Evolutionary conservation across 2,797 vertebrate genomes (phyloP).

Genomic region (Notolabrus celidotus): DNA sequence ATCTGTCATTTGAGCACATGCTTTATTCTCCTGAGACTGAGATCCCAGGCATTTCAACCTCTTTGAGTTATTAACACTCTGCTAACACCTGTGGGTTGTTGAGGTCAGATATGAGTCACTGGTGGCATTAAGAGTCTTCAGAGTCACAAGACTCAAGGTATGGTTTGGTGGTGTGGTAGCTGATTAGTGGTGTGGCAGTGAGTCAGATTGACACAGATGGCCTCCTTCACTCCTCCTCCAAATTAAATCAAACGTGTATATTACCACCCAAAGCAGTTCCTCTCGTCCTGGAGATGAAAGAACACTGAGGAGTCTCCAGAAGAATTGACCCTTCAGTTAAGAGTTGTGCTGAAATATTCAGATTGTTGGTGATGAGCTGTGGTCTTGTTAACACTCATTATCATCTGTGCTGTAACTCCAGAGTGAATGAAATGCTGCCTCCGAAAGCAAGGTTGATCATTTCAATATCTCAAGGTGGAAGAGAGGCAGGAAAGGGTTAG

Average conservation of each 20-base stretch:
- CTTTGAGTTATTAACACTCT: conserved; percentile 1
- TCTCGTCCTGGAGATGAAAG: conserved; percentile 2
- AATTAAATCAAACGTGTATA: not conserved
- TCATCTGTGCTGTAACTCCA: no score
- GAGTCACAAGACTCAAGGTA: conserved; percentile 12
- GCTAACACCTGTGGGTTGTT: conserved; percentile 10
- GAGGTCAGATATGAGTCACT: conserved; percentile 6
- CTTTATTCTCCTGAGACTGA: not conserved
- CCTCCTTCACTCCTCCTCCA: conserved; percentile 6
- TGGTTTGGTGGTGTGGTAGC: not conserved
- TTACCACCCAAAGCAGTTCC: not conserved
- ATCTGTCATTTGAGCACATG: no score
- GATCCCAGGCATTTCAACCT: not conserved
- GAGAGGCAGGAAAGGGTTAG: no score
- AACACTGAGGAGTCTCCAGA: not conserved
- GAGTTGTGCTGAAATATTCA: no score
- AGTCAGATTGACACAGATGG: conserved; percentile 10
- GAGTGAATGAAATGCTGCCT: no score
- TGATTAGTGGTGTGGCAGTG: conserved; percentile 10
- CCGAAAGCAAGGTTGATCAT: no score
- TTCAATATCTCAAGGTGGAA: no score
- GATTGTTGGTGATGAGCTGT: no score
- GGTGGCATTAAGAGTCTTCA: not conserved
- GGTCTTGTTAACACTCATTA: no score
- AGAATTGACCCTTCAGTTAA: no score